A percentile compares a stretch with the other conserved stretches of the same genome.
Conservation (phyloP, 2,888 invertebrate genomes). For the Leptodirus hochenwartii region DNA sequence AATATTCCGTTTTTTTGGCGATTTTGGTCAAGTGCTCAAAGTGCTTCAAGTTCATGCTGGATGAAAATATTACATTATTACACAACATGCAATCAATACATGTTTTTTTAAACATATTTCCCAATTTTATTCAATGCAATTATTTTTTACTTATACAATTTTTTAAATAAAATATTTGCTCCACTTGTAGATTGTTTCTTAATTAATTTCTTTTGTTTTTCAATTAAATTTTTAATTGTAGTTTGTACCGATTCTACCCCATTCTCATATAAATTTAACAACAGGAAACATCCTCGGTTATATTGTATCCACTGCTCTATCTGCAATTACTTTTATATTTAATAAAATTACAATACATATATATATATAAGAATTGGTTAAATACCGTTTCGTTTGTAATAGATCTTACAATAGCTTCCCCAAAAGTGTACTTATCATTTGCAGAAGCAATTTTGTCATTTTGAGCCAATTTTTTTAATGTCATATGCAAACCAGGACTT, state of each 20-base stretch:
- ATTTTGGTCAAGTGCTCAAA: too few relatives aligned
- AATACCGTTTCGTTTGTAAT: slow-evolving; percentile 37
- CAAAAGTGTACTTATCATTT: slow-evolving; percentile 33
- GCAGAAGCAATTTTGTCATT: slow-evolving; percentile 34
- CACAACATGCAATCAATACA: too few relatives aligned
- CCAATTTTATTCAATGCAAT: too few relatives aligned
- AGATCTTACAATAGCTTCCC: slow-evolving; percentile 32
- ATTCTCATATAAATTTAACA: slow-evolving; percentile 47
- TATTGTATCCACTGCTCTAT: slow-evolving; percentile 44
- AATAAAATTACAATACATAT: slow-evolving; percentile 3
- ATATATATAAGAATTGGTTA: slow-evolving; percentile 8
- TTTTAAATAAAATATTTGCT: slow-evolving; percentile 38
- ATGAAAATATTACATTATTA: too few relatives aligned
- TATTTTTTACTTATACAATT: slow-evolving; percentile 10
- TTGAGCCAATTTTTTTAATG: slow-evolving; percentile 54
- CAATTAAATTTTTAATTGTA: slow-evolving; percentile 31
- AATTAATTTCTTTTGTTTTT: slow-evolving; percentile 27
- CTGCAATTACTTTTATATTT: slow-evolving; percentile 25
- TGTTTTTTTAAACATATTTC: too few relatives aligned
- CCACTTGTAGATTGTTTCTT: slow-evolving; percentile 38
- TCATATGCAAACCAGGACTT: slow-evolving; percentile 57
- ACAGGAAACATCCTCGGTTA: slow-evolving; percentile 61
- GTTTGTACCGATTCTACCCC: slow-evolving; percentile 29
- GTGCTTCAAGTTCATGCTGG: too few relatives aligned
- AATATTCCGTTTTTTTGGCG: too few relatives aligned